Conservation (phyloP, 2,797 vertebrate species). For the Netta rufina region DNA sequence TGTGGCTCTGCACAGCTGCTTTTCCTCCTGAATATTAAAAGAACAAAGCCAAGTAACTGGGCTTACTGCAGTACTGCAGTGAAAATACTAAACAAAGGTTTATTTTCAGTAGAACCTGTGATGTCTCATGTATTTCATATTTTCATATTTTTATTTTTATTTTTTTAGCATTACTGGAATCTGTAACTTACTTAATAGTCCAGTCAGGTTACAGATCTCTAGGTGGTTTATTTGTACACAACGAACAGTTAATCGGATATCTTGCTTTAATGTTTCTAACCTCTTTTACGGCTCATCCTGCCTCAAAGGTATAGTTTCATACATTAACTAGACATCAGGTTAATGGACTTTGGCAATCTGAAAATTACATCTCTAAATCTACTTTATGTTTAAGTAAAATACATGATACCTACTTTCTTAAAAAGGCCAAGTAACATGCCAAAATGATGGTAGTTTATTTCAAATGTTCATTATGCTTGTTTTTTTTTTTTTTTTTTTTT, state of each 20-base stretch:
- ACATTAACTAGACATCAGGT: conserved; percentile 32
- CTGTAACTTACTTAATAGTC: background rate
- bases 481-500: background rate
- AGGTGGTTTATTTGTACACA: conserved; percentile 8
- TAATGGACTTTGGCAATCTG: conserved; percentile 55
- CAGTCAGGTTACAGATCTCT: background rate
- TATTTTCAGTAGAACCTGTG: background rate
- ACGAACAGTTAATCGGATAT: background rate
- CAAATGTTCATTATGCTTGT: background rate
- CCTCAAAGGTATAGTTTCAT: conserved; percentile 10
- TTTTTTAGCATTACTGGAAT: background rate
- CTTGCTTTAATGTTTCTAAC: background rate
- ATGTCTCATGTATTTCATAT: background rate
- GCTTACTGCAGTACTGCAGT: background rate
- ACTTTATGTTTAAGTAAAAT: background rate
- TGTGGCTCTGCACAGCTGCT: background rate
- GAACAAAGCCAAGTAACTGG: background rate
- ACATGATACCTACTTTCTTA: background rate
- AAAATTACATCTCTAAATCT: conserved; percentile 53
- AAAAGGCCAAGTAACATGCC: background rate
- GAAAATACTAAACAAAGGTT: background rate
- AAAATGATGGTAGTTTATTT: background rate
- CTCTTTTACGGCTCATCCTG: background rate
- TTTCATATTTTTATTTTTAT: background rate
- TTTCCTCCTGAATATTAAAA: background rate